Evolutionary conservation across 2,888 invertebrate genomes (phyloP).

Genomic region (Mesorhabditis spiculigera): DNA sequence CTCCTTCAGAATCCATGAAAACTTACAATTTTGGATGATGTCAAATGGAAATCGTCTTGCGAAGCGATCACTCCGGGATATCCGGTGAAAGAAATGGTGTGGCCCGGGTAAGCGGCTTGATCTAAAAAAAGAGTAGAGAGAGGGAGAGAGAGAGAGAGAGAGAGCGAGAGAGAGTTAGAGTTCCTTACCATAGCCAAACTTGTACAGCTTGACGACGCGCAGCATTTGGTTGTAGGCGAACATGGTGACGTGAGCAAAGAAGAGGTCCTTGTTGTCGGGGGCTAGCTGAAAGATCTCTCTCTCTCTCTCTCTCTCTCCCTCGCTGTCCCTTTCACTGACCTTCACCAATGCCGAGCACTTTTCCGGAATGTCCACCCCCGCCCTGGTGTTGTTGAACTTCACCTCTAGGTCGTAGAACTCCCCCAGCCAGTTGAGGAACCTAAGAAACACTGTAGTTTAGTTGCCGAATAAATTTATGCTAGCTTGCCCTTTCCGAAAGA

Average conservation of each 20-base stretch:
- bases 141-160: too few species aligned
- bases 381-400: not conserved
- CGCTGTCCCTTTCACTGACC: not conserved
- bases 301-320: too few species aligned
- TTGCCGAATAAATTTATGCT: not conserved
- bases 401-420: slow-evolving; percentile 1
- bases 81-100: not conserved
- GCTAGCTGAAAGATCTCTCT: not conserved
- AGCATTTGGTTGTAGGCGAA: not conserved
- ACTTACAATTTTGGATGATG: not conserved
- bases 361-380: not conserved
- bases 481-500: not conserved
- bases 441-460: not conserved
- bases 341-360: slow-evolving; percentile 5
- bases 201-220: slow-evolving; percentile 2
- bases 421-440: not conserved
- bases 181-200: not conserved
- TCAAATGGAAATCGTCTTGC: not conserved
- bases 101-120: not conserved
- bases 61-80: not conserved
- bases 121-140: not conserved
- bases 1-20: not conserved
- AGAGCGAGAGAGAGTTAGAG: too few species aligned
- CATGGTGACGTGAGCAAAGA: not conserved
- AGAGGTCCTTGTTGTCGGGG: not conserved